Base-by-base conservation (phyloP, 2,888 invertebrate genomes). In the Pelosia muscerda region DNA sequence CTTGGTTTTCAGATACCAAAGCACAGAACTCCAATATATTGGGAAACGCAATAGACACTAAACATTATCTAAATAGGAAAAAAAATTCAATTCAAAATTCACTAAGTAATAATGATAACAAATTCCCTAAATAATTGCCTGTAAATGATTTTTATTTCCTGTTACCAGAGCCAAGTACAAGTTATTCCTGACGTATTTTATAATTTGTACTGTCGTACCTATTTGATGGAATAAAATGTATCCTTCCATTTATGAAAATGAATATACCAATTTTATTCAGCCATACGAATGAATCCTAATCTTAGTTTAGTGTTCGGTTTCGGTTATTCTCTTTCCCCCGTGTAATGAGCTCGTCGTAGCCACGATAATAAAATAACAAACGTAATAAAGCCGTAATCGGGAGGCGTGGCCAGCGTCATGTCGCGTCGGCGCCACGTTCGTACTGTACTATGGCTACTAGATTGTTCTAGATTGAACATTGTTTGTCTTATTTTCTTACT, bases 331-430 rank as follows among this genome's bases (percentile, higher is more conserved):
- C 49, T 49, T 49, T n/a, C n/a, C 49, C n/a, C 49, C n/a, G n/a
- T 49, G 49, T 49, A 49, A 49, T 49, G n/a, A n/a, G 49, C 49
- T 83, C 82, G 81, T 85, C 77, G 81, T 49, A 66, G 61, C 26
- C 54, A 49, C 53, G 28, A 63, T 63, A 59, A 53, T 66, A 59
- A 59, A 63, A 79, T 84, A 84, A 75, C 78, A 84, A 84, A 81
- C 83, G 84, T 42, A 42, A 42, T 42, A 87, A 84, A 84, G 83
- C 81, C 86, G 85, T 85, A 84, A 49, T 63, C 84, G 84, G 89
- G 88, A 90, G 93, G 93, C 92, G 93, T 91, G 92, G 92, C 82
- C 81, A 85, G 85, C 90, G 90, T 91, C 92, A 92, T 89, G 92
- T 88, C 92, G 88, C 88, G 87, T 87, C 90, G 92, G 91, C 92